Conservation (phyloP, 2,888 invertebrate genomes). For the Girardia tigrina region DNA sequence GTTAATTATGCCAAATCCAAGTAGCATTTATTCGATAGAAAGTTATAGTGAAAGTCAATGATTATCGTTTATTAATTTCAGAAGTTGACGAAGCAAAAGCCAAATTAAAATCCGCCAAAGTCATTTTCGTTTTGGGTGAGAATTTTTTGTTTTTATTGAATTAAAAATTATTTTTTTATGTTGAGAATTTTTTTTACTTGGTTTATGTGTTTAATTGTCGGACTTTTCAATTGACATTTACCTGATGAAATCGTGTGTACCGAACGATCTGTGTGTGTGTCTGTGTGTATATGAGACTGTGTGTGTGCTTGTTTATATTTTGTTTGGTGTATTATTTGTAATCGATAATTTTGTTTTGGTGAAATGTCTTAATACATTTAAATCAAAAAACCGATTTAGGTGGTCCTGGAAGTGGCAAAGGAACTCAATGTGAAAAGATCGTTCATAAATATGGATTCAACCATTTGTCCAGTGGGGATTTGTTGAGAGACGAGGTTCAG, state of each 20-base stretch:
- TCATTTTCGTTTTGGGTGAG: conserved; percentile 4
- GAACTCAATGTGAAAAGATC: conserved; percentile 82
- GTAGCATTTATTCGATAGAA: not conserved
- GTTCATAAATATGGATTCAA: conserved; percentile 82
- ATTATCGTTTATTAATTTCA: not conserved
- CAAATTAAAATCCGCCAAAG: not conserved
- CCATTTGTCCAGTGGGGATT: conserved; percentile 72
- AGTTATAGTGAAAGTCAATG: not conserved
- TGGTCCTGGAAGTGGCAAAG: conserved; percentile 87
- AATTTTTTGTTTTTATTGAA: not conserved
- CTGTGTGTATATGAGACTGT: not conserved
- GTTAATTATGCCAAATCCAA: not conserved
- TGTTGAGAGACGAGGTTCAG: conserved; percentile 72
- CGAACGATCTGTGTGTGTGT: too few species aligned
- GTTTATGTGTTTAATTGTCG: too few species aligned
- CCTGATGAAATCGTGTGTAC: too few species aligned
- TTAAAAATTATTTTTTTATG: not conserved
- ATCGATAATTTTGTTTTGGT: not conserved
- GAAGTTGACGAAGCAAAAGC: not conserved
- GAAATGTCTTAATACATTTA: not conserved
- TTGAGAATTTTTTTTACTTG: too few species aligned
- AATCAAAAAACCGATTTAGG: conserved; percentile 53
- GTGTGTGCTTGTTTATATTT: not conserved
- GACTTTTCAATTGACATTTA: too few species aligned
- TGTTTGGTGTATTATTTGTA: not conserved